Conservation (phyloP, 2,113 vertebrate species). For the Camelus bactrianus region DNA sequence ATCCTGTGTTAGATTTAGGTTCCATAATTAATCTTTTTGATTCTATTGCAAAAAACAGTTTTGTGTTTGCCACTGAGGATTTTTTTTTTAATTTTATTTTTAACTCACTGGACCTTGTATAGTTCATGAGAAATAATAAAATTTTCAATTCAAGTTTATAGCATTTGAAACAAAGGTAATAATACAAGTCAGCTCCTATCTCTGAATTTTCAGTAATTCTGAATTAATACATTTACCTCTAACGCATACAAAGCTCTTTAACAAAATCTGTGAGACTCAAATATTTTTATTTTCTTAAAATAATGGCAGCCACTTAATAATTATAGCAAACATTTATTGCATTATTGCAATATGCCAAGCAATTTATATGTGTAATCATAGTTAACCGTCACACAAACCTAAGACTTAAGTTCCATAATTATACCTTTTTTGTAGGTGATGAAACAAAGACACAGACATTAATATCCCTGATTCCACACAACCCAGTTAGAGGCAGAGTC, state of each 20-base stretch:
- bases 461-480: not conserved
- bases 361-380: not conserved
- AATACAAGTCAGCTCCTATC: not conserved
- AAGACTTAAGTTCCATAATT: not conserved
- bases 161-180: not conserved
- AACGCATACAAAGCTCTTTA: not conserved
- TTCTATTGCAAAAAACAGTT: not conserved
- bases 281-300: conserved; percentile 20
- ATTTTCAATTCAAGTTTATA: not conserved
- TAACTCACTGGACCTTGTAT: not conserved
- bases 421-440: not conserved
- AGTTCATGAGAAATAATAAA: not conserved
- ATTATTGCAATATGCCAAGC: not conserved
- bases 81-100: not conserved
- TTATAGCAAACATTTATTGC: not conserved
- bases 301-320: not conserved
- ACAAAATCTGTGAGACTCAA: not conserved
- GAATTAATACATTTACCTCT: not conserved
- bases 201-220: not conserved
- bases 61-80: not conserved
- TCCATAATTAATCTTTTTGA: not conserved
- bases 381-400: not conserved
- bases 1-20: not conserved
- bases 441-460: not conserved
- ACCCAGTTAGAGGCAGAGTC: not conserved